Evolutionary conservation across 2,888 invertebrate genomes (phyloP).

Genomic region (Heliconius ethilla): DNA sequence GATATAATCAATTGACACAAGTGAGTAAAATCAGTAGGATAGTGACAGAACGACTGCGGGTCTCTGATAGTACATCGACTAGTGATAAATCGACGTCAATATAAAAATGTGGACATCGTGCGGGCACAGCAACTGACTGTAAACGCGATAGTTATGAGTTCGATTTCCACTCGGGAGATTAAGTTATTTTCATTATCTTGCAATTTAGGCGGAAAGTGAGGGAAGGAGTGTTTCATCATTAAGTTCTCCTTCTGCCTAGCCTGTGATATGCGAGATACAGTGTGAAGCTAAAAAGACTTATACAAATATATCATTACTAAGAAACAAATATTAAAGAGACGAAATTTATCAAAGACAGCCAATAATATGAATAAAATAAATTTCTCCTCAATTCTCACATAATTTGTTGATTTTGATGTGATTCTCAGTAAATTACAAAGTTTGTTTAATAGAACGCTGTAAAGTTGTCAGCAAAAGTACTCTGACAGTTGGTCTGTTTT

Average conservation of each 20-base stretch:
- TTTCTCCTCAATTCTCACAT: neutral
- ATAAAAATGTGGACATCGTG: neutral
- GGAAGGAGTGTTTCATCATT: neutral
- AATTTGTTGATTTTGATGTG: slow-evolving; percentile 9
- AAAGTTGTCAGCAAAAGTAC: slow-evolving; percentile 46
- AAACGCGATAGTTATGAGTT: neutral
- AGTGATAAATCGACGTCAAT: slow-evolving; percentile 43
- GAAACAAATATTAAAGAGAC: neutral
- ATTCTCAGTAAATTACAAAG: slow-evolving; percentile 39
- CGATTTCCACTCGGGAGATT: neutral
- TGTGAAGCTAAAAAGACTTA: too few relatives aligned
- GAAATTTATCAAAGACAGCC: neutral
- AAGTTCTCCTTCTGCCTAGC: too few relatives aligned
- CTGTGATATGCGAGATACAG: too few relatives aligned
- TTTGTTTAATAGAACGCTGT: slow-evolving; percentile 42
- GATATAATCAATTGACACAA: neutral
- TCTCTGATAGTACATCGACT: slow-evolving; percentile 27
- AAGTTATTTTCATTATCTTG: neutral
- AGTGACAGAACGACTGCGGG: slow-evolving; percentile 59
- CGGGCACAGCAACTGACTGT: neutral
- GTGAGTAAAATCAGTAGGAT: slow-evolving; percentile 43
- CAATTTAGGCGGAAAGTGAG: neutral
- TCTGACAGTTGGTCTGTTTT: slow-evolving; percentile 31
- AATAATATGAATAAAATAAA: neutral
- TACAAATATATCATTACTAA: neutral